Evolutionary conservation across 2,888 invertebrate species (phyloP), one percentile per base, ranked within the genome.

Genomic region (Xanthia togata): DNA sequence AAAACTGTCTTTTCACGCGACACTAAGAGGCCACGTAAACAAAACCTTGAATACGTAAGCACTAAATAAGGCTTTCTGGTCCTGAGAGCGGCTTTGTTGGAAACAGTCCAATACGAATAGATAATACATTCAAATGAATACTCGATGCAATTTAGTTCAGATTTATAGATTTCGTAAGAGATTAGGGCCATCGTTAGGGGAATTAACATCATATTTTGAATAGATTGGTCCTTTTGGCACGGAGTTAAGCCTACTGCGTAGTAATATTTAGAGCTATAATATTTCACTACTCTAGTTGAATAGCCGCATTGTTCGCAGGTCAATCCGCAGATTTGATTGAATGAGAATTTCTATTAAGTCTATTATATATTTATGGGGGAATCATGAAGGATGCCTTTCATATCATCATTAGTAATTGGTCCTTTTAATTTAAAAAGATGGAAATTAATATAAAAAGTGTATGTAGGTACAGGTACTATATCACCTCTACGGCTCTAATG

Each of bases 111-210:
- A 75, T 68, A 23, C 57, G 60, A 74, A 84, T 77, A 77, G 81
- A 70, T 84, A 81, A 81, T 81, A 81, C 55, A 59, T 74, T 81
- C 44, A 83, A 74, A 81, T 84, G 73, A 84, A 77, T 63, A 70
- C 57, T 71, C 57, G 35, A 64, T 84, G 85, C 81, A 77, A 84
- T 84, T 77, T 70, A 71, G 57, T 64, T 70, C n/a, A 59, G 47
- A 81, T 81, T 77, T 81, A 85, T 83, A 73, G 78, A 68, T 81
- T 75, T 60, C 60, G 44, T 78, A 82, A 81, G 72, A 73, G 74
- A 83, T 84, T 73, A 74, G 17, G 78, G 41, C n/a, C 26, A 59
- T 57, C 53, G 71, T 75, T 75, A 62, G 9, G 26, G 53, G 31
- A 65, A 74, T 84, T 76, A 72, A 83, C 65, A 59, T 76, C 64